Percentiles rank a stretch among this genome's conserved stretches.
Evolutionary conservation across 2,113 vertebrate genomes (phyloP).

Genomic region (Phyllostomus discolor): DNA sequence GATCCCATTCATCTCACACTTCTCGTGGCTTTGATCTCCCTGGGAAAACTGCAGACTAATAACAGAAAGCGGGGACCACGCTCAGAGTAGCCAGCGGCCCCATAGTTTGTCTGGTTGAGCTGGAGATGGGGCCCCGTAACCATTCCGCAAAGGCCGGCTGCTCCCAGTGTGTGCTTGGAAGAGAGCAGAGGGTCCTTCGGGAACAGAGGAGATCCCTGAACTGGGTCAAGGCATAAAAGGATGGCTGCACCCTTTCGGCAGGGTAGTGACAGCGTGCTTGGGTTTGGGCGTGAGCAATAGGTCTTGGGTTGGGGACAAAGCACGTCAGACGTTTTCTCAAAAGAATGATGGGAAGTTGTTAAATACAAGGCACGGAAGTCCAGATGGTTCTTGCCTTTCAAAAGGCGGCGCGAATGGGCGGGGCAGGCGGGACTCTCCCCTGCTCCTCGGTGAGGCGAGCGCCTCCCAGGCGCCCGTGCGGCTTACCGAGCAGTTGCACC

Average conservation of each 20-base stretch:
- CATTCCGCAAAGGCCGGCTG: not conserved
- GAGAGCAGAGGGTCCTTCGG: not conserved
- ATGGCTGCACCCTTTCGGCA: not conserved
- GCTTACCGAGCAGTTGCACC: slow-evolving; percentile 95
- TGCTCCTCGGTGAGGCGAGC: not conserved
- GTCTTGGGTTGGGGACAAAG: not conserved
- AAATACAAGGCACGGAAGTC: not conserved
- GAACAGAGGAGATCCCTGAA: not conserved
- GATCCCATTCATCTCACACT: not conserved
- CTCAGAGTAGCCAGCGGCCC: not conserved
- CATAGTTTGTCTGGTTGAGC: not conserved
- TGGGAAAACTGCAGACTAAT: not conserved
- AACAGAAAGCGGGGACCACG: not conserved
- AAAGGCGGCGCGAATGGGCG: not conserved
- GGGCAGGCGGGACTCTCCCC: not conserved
- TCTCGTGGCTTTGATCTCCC: not conserved
- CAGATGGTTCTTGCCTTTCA: not conserved
- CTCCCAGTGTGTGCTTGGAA: not conserved
- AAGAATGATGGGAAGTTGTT: not conserved
- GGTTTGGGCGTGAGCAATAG: not conserved
- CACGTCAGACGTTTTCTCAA: not conserved
- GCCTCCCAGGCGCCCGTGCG: not conserved
- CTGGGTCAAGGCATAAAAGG: not conserved
- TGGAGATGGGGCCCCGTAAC: not conserved
- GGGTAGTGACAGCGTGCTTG: not conserved